Conservation (phyloP, 2,113 vertebrate genomes). For the Ophiodon elongatus region DNA sequence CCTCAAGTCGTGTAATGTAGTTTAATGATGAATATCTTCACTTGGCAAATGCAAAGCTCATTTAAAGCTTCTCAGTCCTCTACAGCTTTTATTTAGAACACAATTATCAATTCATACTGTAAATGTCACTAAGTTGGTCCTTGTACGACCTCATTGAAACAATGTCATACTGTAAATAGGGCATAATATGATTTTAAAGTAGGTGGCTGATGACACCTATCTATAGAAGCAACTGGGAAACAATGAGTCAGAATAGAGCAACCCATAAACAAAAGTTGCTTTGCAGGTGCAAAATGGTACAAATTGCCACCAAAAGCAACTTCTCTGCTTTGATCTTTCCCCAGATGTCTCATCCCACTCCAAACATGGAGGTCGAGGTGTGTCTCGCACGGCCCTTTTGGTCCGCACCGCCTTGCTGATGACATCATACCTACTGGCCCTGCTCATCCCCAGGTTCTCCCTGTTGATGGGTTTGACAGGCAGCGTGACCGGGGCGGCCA, state of each 20-base stretch:
- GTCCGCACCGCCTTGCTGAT: conserved; percentile 80
- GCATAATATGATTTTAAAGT: background rate
- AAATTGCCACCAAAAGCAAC: background rate
- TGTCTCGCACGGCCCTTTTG: conserved; percentile 73
- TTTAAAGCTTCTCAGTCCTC: background rate
- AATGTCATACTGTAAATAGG: background rate
- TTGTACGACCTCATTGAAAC: background rate
- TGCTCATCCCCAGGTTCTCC: conserved; percentile 85
- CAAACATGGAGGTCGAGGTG: conserved; percentile 21
- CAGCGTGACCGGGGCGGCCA: conserved; percentile 83
- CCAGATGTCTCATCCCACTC: conserved; percentile 36
- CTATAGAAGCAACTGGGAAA: background rate
- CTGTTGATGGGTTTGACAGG: conserved; percentile 87
- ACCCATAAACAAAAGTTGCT: conserved; percentile 6
- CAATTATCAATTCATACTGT: background rate
- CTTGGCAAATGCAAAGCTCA: background rate
- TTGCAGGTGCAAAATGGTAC: background rate
- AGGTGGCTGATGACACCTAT: background rate
- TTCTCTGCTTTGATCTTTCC: background rate
- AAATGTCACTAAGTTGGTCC: background rate
- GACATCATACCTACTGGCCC: conserved; percentile 83
- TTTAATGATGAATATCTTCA: background rate
- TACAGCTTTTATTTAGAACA: background rate
- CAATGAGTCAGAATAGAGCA: background rate
- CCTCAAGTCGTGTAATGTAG: background rate